These are phyloP conservation scores for Anastrepha obliqua DNA, from an alignment of 1,140 invertebrate genomes.

Conservation along the genomic window DNA sequence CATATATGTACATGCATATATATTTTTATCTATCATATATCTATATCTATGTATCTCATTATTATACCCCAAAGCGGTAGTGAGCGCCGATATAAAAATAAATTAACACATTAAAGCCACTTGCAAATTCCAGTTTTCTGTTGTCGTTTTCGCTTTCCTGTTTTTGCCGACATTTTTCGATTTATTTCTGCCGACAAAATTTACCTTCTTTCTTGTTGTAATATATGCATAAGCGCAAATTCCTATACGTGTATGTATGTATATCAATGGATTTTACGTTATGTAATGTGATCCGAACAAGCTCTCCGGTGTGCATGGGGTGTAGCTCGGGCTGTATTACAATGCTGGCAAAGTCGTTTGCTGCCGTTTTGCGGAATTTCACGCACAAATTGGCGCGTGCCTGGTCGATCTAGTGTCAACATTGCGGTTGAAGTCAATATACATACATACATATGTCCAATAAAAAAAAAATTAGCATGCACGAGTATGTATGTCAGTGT, in stretches of 20 bases:
- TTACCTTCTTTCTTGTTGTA: not conserved
- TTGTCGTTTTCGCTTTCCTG: not conserved
- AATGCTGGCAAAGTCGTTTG: not conserved
- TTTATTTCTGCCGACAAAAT: not conserved
- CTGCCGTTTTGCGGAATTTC: slow-evolving; percentile 15
- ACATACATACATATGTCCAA: not conserved
- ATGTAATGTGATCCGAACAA: not conserved
- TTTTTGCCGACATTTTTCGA: slow-evolving; percentile 12
- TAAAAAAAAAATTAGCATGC: too few species aligned
- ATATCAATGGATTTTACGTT: not conserved
- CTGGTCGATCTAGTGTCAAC: slow-evolving; percentile 18
- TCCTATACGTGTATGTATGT: too few species aligned
- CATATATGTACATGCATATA: too few species aligned
- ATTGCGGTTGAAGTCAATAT: not conserved
- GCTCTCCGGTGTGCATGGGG: not conserved
- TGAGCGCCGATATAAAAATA: too few species aligned
- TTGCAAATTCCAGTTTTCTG: slow-evolving; percentile 24
- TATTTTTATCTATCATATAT: too few species aligned
- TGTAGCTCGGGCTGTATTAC: too few species aligned
- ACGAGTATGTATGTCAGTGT: not conserved
- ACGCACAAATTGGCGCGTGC: slow-evolving; percentile 45
- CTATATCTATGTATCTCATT: too few species aligned
- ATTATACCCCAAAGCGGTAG: too few species aligned
- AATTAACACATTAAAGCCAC: not conserved
- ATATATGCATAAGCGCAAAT: not conserved